These are phyloP conservation scores for Gallinago stenura DNA, from an alignment of 2,797 vertebrate genomes.

Conservation along the genomic window DNA sequence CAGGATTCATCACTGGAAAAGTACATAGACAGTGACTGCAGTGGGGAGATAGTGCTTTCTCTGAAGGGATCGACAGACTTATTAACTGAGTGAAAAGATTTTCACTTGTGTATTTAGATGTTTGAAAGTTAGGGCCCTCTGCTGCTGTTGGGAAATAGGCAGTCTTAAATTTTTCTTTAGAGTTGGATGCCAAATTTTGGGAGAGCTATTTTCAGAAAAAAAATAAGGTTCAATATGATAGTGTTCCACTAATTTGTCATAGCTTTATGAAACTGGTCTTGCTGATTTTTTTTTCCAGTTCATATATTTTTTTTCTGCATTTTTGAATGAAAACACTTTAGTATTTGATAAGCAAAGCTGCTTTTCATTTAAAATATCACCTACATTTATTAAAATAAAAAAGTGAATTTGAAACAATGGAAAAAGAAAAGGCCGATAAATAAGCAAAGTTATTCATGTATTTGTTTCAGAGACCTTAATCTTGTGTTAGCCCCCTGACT, in stretches of 20 bases:
- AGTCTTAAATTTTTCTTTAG: neutral
- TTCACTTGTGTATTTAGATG: neutral
- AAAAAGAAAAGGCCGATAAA: neutral
- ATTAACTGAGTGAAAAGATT: neutral
- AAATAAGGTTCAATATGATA: neutral
- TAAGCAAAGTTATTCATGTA: neutral
- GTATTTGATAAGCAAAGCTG: neutral
- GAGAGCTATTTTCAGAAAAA: neutral
- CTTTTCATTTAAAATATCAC: neutral
- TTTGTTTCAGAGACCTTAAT: conserved; percentile 6
- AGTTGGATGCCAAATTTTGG: neutral
- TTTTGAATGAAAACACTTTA: neutral
- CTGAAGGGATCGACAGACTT: neutral
- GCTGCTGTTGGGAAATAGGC: neutral
- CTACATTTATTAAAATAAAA: neutral
- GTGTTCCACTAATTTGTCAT: neutral
- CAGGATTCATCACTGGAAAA: neutral
- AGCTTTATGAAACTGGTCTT: neutral
- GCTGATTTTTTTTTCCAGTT: neutral
- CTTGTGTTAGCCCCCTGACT: neutral
- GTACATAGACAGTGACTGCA: neutral
- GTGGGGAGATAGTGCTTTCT: neutral
- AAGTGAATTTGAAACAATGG: neutral
- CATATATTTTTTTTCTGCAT: neutral
- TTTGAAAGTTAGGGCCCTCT: neutral